Evolutionary conservation across 2,113 vertebrate species (phyloP).

Genomic region (Protobothrops mucrosquamatus): DNA sequence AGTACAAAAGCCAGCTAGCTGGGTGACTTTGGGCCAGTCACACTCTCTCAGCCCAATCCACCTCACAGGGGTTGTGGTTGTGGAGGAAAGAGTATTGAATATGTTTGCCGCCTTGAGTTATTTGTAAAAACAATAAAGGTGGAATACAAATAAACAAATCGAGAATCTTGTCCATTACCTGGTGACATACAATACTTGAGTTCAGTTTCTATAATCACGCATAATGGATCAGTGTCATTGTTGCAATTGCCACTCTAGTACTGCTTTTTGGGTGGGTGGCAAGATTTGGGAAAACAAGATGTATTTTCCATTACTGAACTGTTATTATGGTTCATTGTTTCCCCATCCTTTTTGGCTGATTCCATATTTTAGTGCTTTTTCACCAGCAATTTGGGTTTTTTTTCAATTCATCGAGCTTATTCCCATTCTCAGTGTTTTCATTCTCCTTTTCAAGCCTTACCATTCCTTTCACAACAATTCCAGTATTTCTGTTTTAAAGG

Average conservation of each 20-base stretch:
- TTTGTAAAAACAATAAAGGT: not conserved
- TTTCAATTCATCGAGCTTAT: not conserved
- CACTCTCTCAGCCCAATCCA: not conserved
- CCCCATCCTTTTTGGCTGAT: not conserved
- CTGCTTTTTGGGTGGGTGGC: not conserved
- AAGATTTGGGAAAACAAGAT: not conserved
- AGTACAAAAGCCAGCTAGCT: not conserved
- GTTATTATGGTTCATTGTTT: not conserved
- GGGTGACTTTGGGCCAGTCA: not conserved
- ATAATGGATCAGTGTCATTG: not conserved
- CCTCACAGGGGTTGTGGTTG: not conserved
- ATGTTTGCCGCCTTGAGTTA: not conserved
- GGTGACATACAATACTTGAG: not conserved
- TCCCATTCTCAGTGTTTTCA: not conserved
- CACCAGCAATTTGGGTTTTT: not conserved
- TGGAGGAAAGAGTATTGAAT: not conserved
- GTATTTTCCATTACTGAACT: not conserved
- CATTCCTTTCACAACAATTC: not conserved
- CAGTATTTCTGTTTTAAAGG: not conserved
- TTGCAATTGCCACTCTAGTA: not conserved
- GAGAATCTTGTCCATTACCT: not conserved
- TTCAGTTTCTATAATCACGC: not conserved
- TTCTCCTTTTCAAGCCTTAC: not conserved
- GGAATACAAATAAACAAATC: not conserved
- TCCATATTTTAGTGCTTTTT: not conserved